Conservation (phyloP, 2,888 invertebrate genomes). For the Lucinisca nassula region DNA sequence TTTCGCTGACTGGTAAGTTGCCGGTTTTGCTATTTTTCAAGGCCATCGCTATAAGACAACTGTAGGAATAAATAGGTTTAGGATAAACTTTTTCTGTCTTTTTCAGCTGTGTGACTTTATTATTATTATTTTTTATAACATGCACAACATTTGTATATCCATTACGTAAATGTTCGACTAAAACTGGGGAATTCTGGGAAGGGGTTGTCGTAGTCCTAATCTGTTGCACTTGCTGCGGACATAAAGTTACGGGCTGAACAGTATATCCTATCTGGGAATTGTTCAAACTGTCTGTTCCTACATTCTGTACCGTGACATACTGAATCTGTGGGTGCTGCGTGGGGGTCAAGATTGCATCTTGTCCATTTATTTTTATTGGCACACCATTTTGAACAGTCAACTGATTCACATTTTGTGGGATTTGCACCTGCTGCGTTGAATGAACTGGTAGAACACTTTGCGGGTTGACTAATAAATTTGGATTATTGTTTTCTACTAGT, state of each 20-base stretch:
- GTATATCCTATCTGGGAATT: conserved; percentile 61
- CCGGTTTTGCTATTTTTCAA: conserved; percentile 98
- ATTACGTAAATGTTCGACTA: conserved; percentile 78
- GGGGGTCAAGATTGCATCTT: conserved; percentile 68
- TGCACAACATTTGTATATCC: conserved; percentile 50
- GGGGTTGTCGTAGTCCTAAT: conserved; percentile 64
- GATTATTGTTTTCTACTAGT: conserved; percentile 79
- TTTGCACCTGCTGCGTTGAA: conserved; percentile 63
- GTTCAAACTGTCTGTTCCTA: conserved; percentile 48
- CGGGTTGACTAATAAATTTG: conserved; percentile 94
- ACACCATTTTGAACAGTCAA: conserved; percentile 62
- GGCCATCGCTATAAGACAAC: conserved; percentile 99
- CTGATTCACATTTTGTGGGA: conserved; percentile 58
- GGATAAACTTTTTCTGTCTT: conserved; percentile 90
- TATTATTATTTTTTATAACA: conserved; percentile 62
- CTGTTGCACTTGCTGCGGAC: conserved; percentile 59
- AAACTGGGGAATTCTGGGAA: conserved; percentile 79
- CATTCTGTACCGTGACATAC: conserved; percentile 70
- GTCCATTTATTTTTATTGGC: conserved; percentile 69
- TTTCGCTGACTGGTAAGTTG: conserved; percentile 98
- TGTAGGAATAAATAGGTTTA: conserved; percentile 99
- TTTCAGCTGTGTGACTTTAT: conserved; percentile 50
- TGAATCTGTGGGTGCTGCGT: conserved; percentile 69
- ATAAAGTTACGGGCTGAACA: conserved; percentile 60
- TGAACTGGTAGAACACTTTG: conserved; percentile 95